A percentile compares a stretch with the other conserved stretches of the same genome.
Evolutionary conservation across 1,140 invertebrate species (phyloP).

Genomic region (Zaprionus nigranus): DNA sequence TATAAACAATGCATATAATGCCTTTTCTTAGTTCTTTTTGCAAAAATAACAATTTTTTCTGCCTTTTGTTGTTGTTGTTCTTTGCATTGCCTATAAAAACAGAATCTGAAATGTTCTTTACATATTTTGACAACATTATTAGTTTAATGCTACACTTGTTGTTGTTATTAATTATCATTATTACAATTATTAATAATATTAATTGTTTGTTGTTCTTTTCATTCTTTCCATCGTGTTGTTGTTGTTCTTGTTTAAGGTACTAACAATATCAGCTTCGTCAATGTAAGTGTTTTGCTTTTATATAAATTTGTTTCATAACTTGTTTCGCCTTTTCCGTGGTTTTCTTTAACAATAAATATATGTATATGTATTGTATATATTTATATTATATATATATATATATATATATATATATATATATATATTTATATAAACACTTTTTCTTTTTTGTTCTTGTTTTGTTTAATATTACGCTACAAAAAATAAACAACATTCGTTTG

Average conservation of each 20-base stretch:
- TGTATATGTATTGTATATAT: slow-evolving; percentile 55
- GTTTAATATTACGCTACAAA: slow-evolving; percentile 77
- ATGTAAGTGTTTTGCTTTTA: slow-evolving; percentile 58
- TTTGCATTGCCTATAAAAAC: slow-evolving; percentile 60
- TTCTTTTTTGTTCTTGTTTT: slow-evolving; percentile 34
- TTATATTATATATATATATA: slow-evolving; percentile 37
- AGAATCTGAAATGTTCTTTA: slow-evolving; percentile 73
- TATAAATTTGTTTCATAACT: slow-evolving; percentile 81
- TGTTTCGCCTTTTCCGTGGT: slow-evolving; percentile 76
- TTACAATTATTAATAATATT: slow-evolving; percentile 80
- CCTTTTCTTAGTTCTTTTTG: slow-evolving; percentile 63
- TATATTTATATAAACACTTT: slow-evolving; percentile 70
- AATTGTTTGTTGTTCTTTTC: slow-evolving; percentile 57
- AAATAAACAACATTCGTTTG: slow-evolving; percentile 80
- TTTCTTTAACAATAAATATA: slow-evolving; percentile 80
- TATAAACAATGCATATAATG: slow-evolving; percentile 80
- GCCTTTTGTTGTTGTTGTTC: slow-evolving; percentile 31
- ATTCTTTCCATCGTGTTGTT: slow-evolving; percentile 22
- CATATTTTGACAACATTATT: slow-evolving; percentile 52
- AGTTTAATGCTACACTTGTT: slow-evolving; percentile 43
- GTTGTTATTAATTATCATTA: slow-evolving; percentile 58
- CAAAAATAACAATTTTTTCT: slow-evolving; percentile 76
- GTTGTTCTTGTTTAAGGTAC: slow-evolving; percentile 70
- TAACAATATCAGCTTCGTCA: slow-evolving; percentile 81
- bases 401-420: slow-evolving; percentile 34